A percentile compares a stretch with the other conserved stretches of the same genome.
These are phyloP conservation scores for Drosophila ananassae DNA, from an alignment of 1,140 invertebrate genomes.

Conservation along the genomic window DNA sequence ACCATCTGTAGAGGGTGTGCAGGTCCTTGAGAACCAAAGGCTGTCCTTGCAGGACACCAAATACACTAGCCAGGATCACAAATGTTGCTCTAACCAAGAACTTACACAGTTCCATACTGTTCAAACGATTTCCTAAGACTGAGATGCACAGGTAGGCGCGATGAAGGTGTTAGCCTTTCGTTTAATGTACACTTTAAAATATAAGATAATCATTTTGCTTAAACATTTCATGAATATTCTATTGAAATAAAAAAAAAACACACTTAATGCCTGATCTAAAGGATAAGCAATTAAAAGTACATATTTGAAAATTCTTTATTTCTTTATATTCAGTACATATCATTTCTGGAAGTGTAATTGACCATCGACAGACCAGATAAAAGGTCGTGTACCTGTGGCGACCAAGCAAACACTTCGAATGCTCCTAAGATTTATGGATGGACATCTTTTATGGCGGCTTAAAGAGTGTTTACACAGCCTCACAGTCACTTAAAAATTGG, in stretches of 20 bases:
- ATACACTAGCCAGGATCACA: constrained; percentile 27
- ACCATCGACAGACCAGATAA: constrained; percentile 53
- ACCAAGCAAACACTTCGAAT: constrained; percentile 44
- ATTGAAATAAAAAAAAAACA: too few relatives aligned
- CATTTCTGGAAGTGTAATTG: constrained; percentile 49
- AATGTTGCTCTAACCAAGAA: constrained; percentile 16
- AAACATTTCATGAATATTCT: not conserved
- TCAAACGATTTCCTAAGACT: constrained; percentile 59
- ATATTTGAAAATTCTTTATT: not conserved
- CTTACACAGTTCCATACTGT: constrained; percentile 46
- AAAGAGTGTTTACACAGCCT: constrained; percentile 66
- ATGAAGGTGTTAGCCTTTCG: constrained; percentile 21
- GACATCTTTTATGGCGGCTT: constrained; percentile 61
- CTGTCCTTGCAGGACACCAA: constrained; percentile 27
- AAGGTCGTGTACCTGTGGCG: constrained; percentile 57
- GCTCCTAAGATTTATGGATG: constrained; percentile 58
- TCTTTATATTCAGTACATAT: not conserved
- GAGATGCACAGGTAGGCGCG: constrained; percentile 33
- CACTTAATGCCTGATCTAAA: too few relatives aligned
- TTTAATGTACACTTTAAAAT: constrained; percentile 46
- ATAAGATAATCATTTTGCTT: not conserved
- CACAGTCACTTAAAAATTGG: constrained; percentile 17
- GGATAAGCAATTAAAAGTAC: not conserved
- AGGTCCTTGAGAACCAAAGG: constrained; percentile 58
- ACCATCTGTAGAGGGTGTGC: constrained; percentile 85